These are phyloP conservation scores for Andrena marginata DNA, from an alignment of 2,888 invertebrate species.

Conservation along the genomic window DNA sequence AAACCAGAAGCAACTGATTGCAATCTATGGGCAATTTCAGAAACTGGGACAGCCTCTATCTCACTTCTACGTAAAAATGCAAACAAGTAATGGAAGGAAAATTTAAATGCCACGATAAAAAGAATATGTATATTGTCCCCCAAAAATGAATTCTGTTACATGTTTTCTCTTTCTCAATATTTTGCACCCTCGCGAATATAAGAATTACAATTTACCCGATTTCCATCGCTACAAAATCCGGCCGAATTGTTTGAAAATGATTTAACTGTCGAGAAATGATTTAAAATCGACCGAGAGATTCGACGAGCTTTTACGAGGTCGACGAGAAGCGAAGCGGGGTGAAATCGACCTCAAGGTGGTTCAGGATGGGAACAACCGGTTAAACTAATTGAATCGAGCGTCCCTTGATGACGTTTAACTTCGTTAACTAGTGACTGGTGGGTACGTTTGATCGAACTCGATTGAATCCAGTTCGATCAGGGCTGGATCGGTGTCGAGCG, in stretches of 20 bases:
- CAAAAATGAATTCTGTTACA: too few relatives aligned
- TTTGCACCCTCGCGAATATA: too few relatives aligned
- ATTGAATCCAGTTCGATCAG: constrained; percentile 35
- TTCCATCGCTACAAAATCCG: too few relatives aligned
- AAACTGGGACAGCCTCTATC: too few relatives aligned
- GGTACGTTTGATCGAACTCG: constrained; percentile 10
- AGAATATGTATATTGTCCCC: too few relatives aligned
- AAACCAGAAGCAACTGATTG: too few relatives aligned
- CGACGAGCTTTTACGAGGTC: neutral
- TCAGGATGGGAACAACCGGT: neutral
- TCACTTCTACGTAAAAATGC: too few relatives aligned
- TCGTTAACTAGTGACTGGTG: constrained; percentile 21
- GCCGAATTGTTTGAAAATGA: neutral
- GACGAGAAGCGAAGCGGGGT: neutral
- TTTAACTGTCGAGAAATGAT: neutral
- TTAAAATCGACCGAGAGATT: neutral
- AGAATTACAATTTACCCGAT: too few relatives aligned
- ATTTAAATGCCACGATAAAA: too few relatives aligned
- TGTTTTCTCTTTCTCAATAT: too few relatives aligned
- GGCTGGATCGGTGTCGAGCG: constrained; percentile 13
- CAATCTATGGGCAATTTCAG: too few relatives aligned
- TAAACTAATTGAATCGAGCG: constrained; percentile 26
- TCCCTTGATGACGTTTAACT: constrained; percentile 8
- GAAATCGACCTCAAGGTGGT: neutral
- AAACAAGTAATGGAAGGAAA: too few relatives aligned